A percentile compares a stretch with the other conserved stretches of the same genome.
Evolutionary conservation across 2,888 invertebrate genomes (phyloP).

Genomic region (Tipula confusa): DNA sequence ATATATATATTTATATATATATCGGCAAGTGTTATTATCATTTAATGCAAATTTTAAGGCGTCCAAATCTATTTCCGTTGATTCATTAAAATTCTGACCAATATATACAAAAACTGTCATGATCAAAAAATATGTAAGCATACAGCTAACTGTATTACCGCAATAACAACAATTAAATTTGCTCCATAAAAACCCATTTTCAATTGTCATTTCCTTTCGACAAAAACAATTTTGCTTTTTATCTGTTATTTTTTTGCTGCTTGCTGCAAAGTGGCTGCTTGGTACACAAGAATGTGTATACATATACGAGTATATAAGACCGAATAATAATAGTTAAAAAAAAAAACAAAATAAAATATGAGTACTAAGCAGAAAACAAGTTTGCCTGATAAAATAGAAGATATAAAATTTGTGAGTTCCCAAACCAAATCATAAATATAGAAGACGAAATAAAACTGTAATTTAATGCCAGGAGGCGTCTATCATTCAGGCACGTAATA

Average conservation of each 20-base stretch:
- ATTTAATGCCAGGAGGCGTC: conserved; percentile 20
- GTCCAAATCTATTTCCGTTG: background rate
- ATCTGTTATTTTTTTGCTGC: background rate
- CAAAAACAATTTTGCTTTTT: background rate
- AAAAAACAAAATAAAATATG: background rate
- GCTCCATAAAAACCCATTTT: background rate
- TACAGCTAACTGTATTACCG: background rate
- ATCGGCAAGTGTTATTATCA: no score
- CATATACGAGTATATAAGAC: background rate
- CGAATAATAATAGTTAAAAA: background rate
- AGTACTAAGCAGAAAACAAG: background rate
- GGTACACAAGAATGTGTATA: background rate
- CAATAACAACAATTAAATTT: background rate
- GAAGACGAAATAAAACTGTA: background rate
- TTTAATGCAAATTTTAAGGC: background rate
- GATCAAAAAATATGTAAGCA: background rate
- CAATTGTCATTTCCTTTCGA: conserved; percentile 13
- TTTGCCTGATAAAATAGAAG: background rate
- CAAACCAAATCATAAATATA: background rate
- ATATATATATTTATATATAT: no score
- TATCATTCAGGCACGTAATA: conserved; percentile 12
- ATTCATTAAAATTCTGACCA: background rate
- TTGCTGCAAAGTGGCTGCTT: background rate
- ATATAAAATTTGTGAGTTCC: background rate
- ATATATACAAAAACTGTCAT: background rate